Conservation (phyloP, 1,140 invertebrate species). For the Anastrepha obliqua region DNA sequence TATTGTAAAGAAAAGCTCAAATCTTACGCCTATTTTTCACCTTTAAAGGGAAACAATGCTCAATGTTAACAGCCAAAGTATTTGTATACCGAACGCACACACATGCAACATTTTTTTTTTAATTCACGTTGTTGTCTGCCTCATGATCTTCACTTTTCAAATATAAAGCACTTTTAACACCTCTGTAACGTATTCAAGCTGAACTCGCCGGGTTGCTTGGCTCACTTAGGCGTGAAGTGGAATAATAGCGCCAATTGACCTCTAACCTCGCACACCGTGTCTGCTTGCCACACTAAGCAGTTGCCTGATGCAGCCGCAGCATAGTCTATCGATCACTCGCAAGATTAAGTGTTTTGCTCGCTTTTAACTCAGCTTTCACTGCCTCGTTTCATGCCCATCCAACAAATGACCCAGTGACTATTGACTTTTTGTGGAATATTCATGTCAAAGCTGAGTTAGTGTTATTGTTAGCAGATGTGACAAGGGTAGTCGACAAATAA, state of each 20-base stretch:
- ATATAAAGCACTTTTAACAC: conserved; percentile 49
- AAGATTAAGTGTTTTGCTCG: background rate
- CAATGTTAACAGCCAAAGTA: background rate
- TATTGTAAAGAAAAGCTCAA: background rate
- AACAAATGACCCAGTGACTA: conserved; percentile 30
- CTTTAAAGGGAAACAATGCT: background rate
- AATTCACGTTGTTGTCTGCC: background rate
- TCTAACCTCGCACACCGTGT: background rate
- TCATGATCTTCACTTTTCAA: conserved; percentile 24
- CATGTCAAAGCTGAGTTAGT: background rate
- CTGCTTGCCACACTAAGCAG: background rate
- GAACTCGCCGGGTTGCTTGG: background rate
- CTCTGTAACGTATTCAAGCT: background rate
- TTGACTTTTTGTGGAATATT: background rate
- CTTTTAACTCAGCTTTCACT: conserved; percentile 37
- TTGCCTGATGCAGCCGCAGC: background rate
- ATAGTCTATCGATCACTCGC: background rate
- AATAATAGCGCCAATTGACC: conserved; percentile 39
- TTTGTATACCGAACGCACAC: background rate
- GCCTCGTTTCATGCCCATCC: conserved; percentile 11
- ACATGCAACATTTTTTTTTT: background rate
- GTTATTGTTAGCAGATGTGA: background rate
- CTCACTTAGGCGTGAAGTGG: conserved; percentile 4
- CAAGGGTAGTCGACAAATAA: no score
- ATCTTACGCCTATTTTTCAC: background rate